A percentile compares a stretch with the other conserved stretches of the same genome.
Evolutionary conservation across 2,797 vertebrate species (phyloP).

Genomic region (Neostethus bicornis): DNA sequence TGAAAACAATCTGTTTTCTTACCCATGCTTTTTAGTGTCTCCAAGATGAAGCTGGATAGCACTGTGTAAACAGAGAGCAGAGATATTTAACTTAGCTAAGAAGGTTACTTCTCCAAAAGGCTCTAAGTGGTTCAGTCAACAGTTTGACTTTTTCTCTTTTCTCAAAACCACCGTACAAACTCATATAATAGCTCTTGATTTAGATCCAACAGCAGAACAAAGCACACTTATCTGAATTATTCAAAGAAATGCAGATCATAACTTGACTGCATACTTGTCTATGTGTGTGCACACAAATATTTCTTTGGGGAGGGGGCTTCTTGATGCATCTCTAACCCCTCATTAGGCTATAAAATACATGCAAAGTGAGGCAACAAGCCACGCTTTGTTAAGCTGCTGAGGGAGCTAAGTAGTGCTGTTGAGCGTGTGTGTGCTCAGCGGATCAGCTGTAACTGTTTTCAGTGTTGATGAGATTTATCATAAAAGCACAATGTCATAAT

Average conservation of each 20-base stretch:
- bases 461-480: constrained; percentile 73
- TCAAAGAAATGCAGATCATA: constrained; percentile 69
- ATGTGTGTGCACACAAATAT: background rate
- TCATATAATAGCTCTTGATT: constrained; percentile 74
- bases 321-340: constrained; percentile 71
- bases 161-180: constrained; percentile 66
- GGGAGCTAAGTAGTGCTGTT: constrained; percentile 72
- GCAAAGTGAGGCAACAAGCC: constrained; percentile 70
- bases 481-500: constrained; percentile 73
- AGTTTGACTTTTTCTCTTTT: constrained; percentile 61
- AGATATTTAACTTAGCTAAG: constrained; percentile 76
- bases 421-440: constrained; percentile 67
- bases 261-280: constrained; percentile 46
- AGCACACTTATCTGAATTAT: constrained; percentile 74
- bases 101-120: constrained; percentile 72
- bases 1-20: constrained; percentile 70
- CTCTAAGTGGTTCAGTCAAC: constrained; percentile 74
- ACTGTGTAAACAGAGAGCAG: constrained; percentile 68
- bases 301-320: constrained; percentile 27
- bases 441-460: constrained; percentile 76
- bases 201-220: constrained; percentile 68
- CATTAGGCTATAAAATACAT: constrained; percentile 75
- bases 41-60: constrained; percentile 56
- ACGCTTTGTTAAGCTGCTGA: constrained; percentile 70
- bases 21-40: constrained; percentile 56